Base-by-base conservation (phyloP, 2,113 vertebrate genomes). In the Leuciscus idus region DNA sequence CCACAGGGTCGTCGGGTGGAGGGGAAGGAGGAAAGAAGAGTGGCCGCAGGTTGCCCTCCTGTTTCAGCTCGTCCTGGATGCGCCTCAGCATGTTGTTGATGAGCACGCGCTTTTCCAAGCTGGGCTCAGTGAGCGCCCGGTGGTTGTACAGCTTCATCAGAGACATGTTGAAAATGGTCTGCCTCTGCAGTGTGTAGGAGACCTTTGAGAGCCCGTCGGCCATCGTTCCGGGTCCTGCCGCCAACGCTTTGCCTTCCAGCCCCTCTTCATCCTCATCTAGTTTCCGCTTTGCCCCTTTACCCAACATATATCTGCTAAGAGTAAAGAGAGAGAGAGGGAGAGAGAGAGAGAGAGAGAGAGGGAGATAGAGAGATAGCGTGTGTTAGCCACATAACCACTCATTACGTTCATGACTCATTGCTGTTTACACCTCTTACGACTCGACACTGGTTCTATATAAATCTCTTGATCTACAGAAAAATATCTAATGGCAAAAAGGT, bases 91-190 rank as follows among this genome's bases (percentile, higher is more conserved):
- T 98, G 95, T 99, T 99, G 96, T 98, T 99, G 91, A 99, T 99
- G 91, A 99, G 93, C 92, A 99, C 97, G 2, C 97, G 98, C 90
- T 97, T 97, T 91, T 98, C 97, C 94, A 99, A 94, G 92, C 97
- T 97, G 30, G 97, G 98, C 94, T 99, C 98, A 0, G 95, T 95
- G 75, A 97, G 95, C 12, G 97, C 95, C 91, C 98, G 94, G 92
- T 98, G 97, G 94, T 96, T 98, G 89, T 99, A 99, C 89, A 99
- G 96, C 94, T 99, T 99, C 98, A 99, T 99, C 93, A 99, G 95
- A 90, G 98, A 99, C 97, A 99, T 99, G 96, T 99, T 99, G 96
- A 99, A 99, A 95, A 99, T 97, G 96, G 98, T 98, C 96, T 99
- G 98, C 85, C 98, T 95, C 95, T 99, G 98, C 94, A 99, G 95